Percentiles rank a stretch among this genome's conserved stretches.
These are phyloP conservation scores for Camponotus floridanus DNA, from an alignment of 1,140 invertebrate species.

Conservation along the genomic window DNA sequence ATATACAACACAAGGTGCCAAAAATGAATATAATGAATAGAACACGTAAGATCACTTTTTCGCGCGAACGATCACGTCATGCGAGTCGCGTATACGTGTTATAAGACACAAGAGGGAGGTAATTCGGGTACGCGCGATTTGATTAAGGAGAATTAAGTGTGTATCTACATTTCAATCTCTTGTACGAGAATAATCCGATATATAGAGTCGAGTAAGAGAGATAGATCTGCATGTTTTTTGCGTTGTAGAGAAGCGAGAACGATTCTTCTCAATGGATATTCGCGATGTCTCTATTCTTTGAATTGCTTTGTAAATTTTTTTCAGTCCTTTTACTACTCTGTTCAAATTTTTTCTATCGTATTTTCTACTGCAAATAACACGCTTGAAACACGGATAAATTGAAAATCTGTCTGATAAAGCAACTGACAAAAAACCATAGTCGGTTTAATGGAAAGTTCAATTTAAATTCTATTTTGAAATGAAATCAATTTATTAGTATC, in stretches of 20 bases:
- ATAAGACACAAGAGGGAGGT: not conserved
- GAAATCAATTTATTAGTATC: conserved; percentile 14
- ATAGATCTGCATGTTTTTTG: conserved; percentile 10
- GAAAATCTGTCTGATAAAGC: not conserved
- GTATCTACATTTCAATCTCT: conserved; percentile 21
- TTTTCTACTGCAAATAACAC: not conserved
- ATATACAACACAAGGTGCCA: conserved; percentile 42
- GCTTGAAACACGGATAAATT: not conserved
- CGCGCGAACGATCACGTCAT: conserved; percentile 1
- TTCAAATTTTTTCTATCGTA: not conserved
- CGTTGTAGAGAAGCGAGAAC: not conserved
- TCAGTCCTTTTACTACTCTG: not conserved
- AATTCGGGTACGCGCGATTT: conserved; percentile 1
- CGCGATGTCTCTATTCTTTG: not conserved
- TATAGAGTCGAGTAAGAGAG: conserved; percentile 27
- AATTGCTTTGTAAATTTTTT: conserved; percentile 9
- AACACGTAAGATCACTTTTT: conserved; percentile 42
- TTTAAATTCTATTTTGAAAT: not conserved
- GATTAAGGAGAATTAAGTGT: conserved; percentile 3
- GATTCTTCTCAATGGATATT: not conserved
- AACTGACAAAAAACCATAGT: not conserved
- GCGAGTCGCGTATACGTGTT: not conserved
- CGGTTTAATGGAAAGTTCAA: not conserved
- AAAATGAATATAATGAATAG: conserved; percentile 31
- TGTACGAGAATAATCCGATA: conserved; percentile 17